A percentile compares a stretch with the other conserved stretches of the same genome.
Evolutionary conservation across 2,888 invertebrate genomes (phyloP).

Genomic region (Erebia aethiops): DNA sequence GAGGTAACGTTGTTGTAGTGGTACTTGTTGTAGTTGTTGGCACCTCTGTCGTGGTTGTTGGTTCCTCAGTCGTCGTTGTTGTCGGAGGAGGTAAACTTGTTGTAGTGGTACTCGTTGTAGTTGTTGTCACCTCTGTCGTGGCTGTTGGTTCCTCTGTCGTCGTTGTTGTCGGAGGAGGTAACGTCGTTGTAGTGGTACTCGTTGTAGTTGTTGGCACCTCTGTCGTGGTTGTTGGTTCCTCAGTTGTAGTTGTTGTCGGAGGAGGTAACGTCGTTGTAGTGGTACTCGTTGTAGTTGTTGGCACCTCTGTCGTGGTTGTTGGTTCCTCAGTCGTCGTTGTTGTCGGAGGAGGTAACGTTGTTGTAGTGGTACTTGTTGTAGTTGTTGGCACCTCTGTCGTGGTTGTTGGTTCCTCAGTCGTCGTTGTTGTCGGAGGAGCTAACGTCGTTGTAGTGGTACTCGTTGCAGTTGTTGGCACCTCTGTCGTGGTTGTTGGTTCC

Average conservation of each 20-base stretch:
- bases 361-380: background rate
- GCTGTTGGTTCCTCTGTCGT: background rate
- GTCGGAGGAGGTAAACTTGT: background rate
- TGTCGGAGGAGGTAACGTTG: background rate
- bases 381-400: too few species aligned
- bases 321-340: background rate
- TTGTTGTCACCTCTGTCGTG: background rate
- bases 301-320: too few species aligned
- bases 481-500: background rate
- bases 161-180: slow-evolving; percentile 2
- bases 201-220: background rate
- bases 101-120: background rate
- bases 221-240: background rate
- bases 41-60: too few species aligned
- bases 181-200: background rate
- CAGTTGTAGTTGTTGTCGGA: background rate
- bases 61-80: background rate
- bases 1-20: background rate
- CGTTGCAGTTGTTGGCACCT: background rate
- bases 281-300: background rate
- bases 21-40: background rate
- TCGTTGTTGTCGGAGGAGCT: background rate
- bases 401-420: background rate
- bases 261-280: background rate
- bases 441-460: too few species aligned